Conservation (phyloP, 2,888 invertebrate genomes). For the Harpalus rufipes region DNA sequence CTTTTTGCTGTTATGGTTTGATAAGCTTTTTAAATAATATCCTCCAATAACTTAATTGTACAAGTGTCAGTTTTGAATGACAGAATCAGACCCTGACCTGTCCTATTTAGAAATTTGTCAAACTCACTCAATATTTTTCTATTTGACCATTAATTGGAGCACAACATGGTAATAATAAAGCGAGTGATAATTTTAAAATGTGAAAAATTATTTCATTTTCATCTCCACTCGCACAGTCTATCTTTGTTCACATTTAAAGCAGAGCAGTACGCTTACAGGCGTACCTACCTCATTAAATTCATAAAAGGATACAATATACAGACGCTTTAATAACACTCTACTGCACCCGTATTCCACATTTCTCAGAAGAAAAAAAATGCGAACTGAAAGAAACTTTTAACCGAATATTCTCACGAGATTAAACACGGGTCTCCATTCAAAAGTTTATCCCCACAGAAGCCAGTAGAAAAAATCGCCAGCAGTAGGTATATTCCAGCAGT, state of each 20-base stretch:
- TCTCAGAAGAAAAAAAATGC: constrained; percentile 24
- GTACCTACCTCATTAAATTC: constrained; percentile 1
- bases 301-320: constrained; percentile 11
- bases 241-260: constrained; percentile 14
- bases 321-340: constrained; percentile 24
- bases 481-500: background rate
- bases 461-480: constrained; percentile 23
- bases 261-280: background rate
- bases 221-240: background rate
- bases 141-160: no score
- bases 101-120: no score
- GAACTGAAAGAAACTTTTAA: constrained; percentile 37
- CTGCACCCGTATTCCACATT: constrained; percentile 21
- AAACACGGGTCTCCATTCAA: constrained; percentile 17
- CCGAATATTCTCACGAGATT: constrained; percentile 46
- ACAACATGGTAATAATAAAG: background rate
- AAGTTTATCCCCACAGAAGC: background rate
- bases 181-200: background rate
- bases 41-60: no score
- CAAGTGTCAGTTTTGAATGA: no score
- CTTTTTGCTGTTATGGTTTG: no score
- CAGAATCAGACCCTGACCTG: no score
- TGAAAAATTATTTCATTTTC: constrained; percentile 13
- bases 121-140: no score
- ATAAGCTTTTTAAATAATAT: no score